Evolutionary conservation across 2,888 invertebrate species (phyloP), one percentile per base, ranked within the genome.

Genomic region (Mechanitis messenoides): DNA sequence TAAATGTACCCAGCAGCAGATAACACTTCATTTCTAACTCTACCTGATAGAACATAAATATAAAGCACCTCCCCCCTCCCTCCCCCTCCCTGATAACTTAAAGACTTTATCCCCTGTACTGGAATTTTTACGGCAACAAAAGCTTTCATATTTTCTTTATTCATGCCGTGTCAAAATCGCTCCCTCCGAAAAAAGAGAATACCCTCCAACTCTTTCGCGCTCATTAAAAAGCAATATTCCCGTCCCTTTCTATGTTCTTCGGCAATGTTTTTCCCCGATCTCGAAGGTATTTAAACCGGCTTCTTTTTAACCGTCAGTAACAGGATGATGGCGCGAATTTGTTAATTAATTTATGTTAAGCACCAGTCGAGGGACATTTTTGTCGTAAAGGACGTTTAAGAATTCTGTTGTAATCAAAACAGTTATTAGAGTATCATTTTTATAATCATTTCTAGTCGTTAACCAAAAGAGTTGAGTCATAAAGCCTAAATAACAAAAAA

Each of bases 111-210:
- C 87, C 87, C 84, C 79, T 81, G 84, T 86, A 83, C 83, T 84
- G 87, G 88, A 90, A 88, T 90, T 89, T 89, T 89, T 90, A 89
- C 87, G 85, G 85, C 78, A 86, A 87, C 86, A 86, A 87, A 87
- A 87, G 85, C 88, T 81, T 83, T 88, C 87, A 89, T 90, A 90
- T 90, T 89, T 90, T 89, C 88, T 89, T 89, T 88, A 87, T 87
- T 87, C 87, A 83, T 83, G 75, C 83, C 87, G 86, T 85, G 85
- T 87, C 85, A 85, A 85, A 87, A 85, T 87, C 84, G 83, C 78
- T 83, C 80, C 76, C 71, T 76, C 76, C 73, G 78, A 80, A 85
- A 86, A 85, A 84, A 81, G 81, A 81, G 80, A 87, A 76, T 80
- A 74, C 74, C 64, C 58, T 61, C 79, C 75, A 86, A 87, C 90